phyloP scores from a whole-genome alignment of 2,888 invertebrate species.

The Muscina levida region DNA sequence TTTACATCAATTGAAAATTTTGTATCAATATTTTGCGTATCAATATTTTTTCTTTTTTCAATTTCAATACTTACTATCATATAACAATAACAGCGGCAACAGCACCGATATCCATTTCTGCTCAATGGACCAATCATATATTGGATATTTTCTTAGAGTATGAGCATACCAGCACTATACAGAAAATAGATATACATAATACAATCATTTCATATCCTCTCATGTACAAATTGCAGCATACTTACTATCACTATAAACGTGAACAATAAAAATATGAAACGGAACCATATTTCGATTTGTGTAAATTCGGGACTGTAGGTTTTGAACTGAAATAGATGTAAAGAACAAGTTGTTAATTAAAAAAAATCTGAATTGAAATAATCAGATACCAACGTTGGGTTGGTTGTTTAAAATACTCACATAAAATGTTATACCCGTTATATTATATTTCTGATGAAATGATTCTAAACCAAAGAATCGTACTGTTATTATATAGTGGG shows the following conservation, averaged over 20 bases:
- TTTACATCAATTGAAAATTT: no score
- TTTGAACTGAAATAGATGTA: slow-evolving; percentile 86
- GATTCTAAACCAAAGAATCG: slow-evolving; percentile 91
- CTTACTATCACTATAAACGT: slow-evolving; percentile 94
- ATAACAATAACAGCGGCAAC: slow-evolving; percentile 91
- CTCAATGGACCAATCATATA: slow-evolving; percentile 97
- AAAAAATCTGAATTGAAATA: background rate
- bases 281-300: slow-evolving; percentile 98
- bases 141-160: slow-evolving; percentile 90
- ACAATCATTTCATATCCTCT: background rate
- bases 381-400: background rate
- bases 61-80: slow-evolving; percentile 97
- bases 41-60: no score
- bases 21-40: no score
- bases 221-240: no score
- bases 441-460: slow-evolving; percentile 91
- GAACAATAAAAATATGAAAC: slow-evolving; percentile 93
- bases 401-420: slow-evolving; percentile 82
- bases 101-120: slow-evolving; percentile 97
- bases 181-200: slow-evolving; percentile 8
- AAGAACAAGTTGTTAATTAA: background rate
- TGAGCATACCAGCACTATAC: slow-evolving; percentile 95
- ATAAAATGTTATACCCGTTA: slow-evolving; percentile 91
- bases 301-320: slow-evolving; percentile 98
- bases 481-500: slow-evolving; percentile 92